Evolutionary conservation across 2,113 vertebrate species (phyloP).

Genomic region (Muscicapa adusta): DNA sequence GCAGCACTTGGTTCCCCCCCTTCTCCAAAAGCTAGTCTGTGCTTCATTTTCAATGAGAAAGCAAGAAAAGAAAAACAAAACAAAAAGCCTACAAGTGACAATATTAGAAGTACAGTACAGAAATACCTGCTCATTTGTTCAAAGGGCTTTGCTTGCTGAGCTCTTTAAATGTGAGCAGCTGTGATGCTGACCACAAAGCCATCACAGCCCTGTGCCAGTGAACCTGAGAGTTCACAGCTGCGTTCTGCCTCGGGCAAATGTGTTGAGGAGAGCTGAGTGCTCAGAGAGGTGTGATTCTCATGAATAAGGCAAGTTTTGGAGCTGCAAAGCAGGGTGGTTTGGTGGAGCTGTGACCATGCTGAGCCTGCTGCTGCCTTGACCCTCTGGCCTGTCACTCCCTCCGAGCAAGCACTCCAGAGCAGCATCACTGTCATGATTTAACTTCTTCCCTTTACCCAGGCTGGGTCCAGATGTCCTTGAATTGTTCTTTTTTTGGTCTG

Average conservation of each 20-base stretch:
- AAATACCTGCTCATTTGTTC: neutral
- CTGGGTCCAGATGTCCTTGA: neutral
- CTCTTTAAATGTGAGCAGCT: neutral
- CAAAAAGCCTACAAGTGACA: neutral
- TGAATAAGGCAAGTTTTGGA: neutral
- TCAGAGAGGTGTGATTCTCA: constrained; percentile 19
- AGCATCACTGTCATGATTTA: neutral
- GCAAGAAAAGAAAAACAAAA: neutral
- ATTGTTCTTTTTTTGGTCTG: neutral
- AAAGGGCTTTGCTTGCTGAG: neutral
- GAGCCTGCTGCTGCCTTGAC: neutral
- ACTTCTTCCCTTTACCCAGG: neutral
- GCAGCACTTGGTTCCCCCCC: neutral
- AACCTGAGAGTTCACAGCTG: neutral
- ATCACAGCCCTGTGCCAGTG: neutral
- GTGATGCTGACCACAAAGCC: constrained; percentile 5
- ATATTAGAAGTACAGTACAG: neutral
- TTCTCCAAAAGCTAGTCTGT: neutral
- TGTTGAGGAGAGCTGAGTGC: neutral
- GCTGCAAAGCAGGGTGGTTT: neutral
- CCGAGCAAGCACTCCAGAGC: neutral
- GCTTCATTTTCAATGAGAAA: neutral
- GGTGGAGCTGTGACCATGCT: neutral
- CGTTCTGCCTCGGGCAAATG: neutral
- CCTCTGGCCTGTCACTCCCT: neutral